Conservation (phyloP, 2,888 invertebrate species). For the Himalopsyche anomala region DNA sequence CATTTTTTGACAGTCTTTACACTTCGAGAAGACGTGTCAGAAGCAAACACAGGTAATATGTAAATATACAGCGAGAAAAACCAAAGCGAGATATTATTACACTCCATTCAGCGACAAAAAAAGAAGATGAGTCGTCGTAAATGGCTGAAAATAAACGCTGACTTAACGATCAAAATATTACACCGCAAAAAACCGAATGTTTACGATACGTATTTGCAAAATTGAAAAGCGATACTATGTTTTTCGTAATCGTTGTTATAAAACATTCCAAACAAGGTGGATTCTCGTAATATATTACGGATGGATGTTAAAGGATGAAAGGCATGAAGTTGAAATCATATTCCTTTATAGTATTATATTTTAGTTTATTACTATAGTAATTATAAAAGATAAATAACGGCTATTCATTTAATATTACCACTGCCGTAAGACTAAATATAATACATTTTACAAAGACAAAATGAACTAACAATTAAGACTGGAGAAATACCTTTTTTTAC, state of each 20-base stretch:
- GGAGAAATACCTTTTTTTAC: too few species aligned
- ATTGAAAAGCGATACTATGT: background rate
- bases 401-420: too few species aligned
- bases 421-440: too few species aligned
- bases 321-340: too few species aligned
- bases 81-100: background rate
- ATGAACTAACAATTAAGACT: too few species aligned
- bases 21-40: background rate
- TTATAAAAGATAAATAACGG: too few species aligned
- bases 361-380: too few species aligned
- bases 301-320: background rate
- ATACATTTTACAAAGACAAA: too few species aligned
- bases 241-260: background rate
- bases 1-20: too few species aligned
- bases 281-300: background rate
- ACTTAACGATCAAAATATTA: conserved; percentile 36
- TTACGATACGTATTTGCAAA: background rate
- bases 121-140: background rate
- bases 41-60: background rate
- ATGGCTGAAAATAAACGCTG: background rate
- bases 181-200: background rate
- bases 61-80: background rate
- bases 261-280: background rate
- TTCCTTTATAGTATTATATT: too few species aligned
- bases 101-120: conserved; percentile 10